phyloP scores from a whole-genome alignment of 2,113 vertebrate genomes.

The Alectura lathami region DNA sequence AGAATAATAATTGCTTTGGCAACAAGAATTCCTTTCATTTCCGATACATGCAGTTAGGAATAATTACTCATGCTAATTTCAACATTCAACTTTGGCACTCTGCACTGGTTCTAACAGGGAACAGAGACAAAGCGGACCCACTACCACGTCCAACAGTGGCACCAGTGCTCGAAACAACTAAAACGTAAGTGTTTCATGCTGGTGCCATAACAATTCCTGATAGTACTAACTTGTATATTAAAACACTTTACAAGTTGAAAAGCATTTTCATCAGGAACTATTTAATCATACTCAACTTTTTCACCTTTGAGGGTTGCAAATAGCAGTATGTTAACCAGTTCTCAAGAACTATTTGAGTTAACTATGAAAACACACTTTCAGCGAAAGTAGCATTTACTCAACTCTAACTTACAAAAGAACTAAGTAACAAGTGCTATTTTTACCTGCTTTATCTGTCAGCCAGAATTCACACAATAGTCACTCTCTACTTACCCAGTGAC shows the following conservation, averaged over 20 bases:
- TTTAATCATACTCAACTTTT: not conserved
- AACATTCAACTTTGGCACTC: not conserved
- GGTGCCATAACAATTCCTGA: not conserved
- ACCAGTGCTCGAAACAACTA: not conserved
- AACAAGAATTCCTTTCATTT: not conserved
- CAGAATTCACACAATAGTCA: not conserved
- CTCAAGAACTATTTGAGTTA: not conserved
- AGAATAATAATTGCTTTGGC: not conserved
- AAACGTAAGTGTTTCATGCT: not conserved
- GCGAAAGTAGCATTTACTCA: not conserved
- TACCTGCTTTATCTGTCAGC: not conserved
- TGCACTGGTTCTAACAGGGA: not conserved
- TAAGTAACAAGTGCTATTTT: not conserved
- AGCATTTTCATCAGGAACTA: not conserved
- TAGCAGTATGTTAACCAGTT: not conserved
- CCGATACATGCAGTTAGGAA: not conserved
- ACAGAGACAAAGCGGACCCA: not conserved
- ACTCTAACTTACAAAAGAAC: too few relatives aligned
- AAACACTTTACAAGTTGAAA: not conserved
- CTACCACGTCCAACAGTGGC: accelerated
- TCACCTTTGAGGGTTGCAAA: not conserved
- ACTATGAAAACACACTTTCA: not conserved
- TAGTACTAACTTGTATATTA: not conserved
- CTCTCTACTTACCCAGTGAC: slow-evolving; percentile 91
- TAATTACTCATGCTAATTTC: not conserved